Percentiles rank a stretch among this genome's conserved stretches.
Conservation (phyloP, 2,113 vertebrate genomes). For the Hydrochoerus hydrochaeris region DNA sequence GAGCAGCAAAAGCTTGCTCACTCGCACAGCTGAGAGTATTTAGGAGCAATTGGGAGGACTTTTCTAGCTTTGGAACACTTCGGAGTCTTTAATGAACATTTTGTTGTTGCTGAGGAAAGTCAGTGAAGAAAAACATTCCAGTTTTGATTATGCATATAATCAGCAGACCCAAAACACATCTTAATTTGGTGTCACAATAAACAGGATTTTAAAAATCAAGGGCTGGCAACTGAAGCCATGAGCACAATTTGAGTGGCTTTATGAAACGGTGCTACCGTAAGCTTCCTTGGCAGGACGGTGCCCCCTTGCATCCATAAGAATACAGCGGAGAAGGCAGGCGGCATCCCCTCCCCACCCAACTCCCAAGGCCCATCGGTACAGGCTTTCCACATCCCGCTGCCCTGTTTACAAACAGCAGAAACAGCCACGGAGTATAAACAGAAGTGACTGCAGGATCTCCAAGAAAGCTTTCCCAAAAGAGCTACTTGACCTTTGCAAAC, state of each 20-base stretch:
- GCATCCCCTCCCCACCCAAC: no score
- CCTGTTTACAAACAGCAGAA: conserved; percentile 36
- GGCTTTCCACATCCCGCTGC: not conserved
- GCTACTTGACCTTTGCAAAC: not conserved
- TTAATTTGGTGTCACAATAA: conserved; percentile 75
- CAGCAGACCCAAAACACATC: conserved; percentile 55
- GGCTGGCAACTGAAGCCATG: conserved; percentile 21
- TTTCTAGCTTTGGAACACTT: conserved; percentile 57
- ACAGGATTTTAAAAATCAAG: conserved; percentile 68
- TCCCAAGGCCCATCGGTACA: not conserved
- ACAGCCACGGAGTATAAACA: not conserved
- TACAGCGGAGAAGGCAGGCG: not conserved
- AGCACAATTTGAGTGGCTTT: conserved; percentile 48
- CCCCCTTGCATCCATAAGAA: not conserved
- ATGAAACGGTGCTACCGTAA: conserved; percentile 51
- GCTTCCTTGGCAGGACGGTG: conserved; percentile 25
- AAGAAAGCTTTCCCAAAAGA: conserved; percentile 3
- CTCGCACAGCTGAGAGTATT: conserved; percentile 64
- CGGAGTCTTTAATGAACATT: conserved; percentile 61
- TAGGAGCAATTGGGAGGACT: conserved; percentile 22
- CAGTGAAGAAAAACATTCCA: conserved; percentile 65
- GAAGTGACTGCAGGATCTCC: not conserved
- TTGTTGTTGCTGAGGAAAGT: conserved; percentile 66
- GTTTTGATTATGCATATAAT: conserved; percentile 69
- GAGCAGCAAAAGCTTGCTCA: conserved; percentile 18